Evolutionary conservation across 2,797 vertebrate genomes (phyloP).

Genomic region (Remorina albescens): DNA sequence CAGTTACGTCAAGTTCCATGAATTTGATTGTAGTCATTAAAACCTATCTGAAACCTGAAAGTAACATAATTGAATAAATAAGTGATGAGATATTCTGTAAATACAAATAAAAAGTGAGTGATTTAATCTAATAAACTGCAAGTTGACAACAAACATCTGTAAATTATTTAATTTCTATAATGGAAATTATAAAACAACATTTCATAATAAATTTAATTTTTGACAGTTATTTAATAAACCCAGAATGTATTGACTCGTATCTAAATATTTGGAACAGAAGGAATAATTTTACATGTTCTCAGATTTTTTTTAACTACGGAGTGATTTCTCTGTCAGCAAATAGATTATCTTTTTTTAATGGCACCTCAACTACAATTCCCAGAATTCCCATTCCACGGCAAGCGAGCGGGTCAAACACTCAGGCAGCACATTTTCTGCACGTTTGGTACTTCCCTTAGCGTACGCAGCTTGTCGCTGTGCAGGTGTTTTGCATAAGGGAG

Average conservation of each 20-base stretch:
- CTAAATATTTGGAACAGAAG: neutral
- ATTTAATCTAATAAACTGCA: too few relatives aligned
- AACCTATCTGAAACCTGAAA: too few relatives aligned
- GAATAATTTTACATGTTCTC: too few relatives aligned
- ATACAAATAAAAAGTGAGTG: too few relatives aligned
- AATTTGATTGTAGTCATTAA: too few relatives aligned
- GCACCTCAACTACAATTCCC: conserved; percentile 70
- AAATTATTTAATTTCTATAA: neutral
- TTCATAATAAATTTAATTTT: neutral
- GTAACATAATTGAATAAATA: too few relatives aligned
- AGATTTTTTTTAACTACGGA: neutral
- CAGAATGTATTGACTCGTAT: neutral
- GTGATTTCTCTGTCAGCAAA: neutral
- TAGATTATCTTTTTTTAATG: conserved; percentile 35
- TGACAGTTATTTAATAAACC: neutral
- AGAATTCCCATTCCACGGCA: conserved; percentile 55
- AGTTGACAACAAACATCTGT: too few relatives aligned
- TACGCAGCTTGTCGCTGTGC: conserved; percentile 44
- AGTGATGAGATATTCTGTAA: too few relatives aligned
- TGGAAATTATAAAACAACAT: neutral
- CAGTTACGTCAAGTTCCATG: too few relatives aligned
- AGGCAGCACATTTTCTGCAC: conserved; percentile 60
- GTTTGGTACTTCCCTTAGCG: conserved; percentile 48
- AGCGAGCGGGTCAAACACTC: conserved; percentile 38
- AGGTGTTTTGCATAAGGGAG: conserved; percentile 74